These are phyloP conservation scores for Vireo altiloquus DNA, from an alignment of 2,113 vertebrate genomes.

Conservation along the genomic window DNA sequence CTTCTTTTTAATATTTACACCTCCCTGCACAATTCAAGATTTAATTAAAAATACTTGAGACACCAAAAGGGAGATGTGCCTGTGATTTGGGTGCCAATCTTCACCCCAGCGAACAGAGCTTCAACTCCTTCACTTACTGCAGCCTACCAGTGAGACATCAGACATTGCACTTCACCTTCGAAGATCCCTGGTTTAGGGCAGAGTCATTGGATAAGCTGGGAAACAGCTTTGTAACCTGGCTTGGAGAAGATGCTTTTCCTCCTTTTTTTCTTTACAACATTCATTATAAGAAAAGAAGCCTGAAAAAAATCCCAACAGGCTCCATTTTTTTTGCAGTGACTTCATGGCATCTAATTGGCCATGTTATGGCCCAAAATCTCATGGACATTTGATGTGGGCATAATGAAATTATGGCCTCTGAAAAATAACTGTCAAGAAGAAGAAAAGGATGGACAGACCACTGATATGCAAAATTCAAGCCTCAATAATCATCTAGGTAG, in stretches of 20 bases:
- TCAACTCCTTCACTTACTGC: not conserved
- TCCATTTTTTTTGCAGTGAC: not conserved
- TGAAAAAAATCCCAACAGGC: too few relatives aligned
- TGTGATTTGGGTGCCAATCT: not conserved
- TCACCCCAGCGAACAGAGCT: not conserved
- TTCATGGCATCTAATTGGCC: not conserved
- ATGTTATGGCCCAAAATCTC: not conserved
- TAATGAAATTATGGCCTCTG: not conserved
- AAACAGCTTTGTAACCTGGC: not conserved
- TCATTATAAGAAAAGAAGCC: not conserved
- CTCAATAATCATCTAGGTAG: not conserved
- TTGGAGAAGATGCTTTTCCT: not conserved
- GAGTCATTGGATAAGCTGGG: accelerated
- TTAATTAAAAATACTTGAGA: not conserved
- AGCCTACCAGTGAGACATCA: not conserved
- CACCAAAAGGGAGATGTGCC: not conserved
- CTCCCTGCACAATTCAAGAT: not conserved
- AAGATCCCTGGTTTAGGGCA: not conserved
- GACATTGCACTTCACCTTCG: not conserved
- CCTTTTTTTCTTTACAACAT: not conserved
- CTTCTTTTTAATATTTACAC: not conserved
- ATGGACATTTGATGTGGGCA: not conserved
- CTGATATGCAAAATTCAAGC: accelerated
- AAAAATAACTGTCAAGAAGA: not conserved
- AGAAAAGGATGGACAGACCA: not conserved